Conservation (phyloP, 92 coral and sea anemone genomes). For the Nematostella vectensis region DNA sequence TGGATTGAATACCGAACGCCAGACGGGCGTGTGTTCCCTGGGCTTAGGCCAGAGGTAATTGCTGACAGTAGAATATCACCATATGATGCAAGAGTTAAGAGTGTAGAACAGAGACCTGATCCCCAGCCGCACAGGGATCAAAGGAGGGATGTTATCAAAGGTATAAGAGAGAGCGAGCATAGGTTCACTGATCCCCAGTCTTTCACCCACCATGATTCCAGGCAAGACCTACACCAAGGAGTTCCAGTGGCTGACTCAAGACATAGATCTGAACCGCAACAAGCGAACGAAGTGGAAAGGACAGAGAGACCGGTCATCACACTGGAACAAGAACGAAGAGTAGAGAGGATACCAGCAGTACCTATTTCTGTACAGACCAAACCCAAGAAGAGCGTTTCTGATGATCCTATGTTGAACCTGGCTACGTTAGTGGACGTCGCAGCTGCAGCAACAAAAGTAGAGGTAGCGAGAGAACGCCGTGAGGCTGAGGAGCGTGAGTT, state of each 20-base stretch:
- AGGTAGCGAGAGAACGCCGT: conserved; percentile 14
- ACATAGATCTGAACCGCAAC: conserved; percentile 1
- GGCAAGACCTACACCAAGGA: not conserved
- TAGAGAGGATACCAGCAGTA: not conserved
- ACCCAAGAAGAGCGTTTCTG: conserved; percentile 12
- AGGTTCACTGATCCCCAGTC: not conserved
- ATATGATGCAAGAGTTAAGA: conserved; percentile 6
- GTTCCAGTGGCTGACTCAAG: not conserved
- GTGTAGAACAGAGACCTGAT: conserved; percentile 3
- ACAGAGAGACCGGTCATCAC: not conserved
- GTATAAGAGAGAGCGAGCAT: not conserved
- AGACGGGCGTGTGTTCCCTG: not conserved
- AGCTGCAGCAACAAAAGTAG: conserved; percentile 61
- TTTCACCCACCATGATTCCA: not conserved
- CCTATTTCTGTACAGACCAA: not conserved
- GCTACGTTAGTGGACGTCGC: conserved; percentile 72
- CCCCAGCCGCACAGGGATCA: not conserved
- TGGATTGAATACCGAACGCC: not conserved
- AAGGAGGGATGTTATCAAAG: not conserved
- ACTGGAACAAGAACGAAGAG: not conserved
- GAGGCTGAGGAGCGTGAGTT: conserved; percentile 5
- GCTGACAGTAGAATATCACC: not conserved
- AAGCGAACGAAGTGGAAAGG: not conserved
- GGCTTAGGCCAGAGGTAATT: not conserved
- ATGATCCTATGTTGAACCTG: conserved; percentile 39